A percentile compares a stretch with the other conserved stretches of the same genome.
Conservation (phyloP, 2,113 vertebrate genomes). For the Ammodramus savannarum region DNA sequence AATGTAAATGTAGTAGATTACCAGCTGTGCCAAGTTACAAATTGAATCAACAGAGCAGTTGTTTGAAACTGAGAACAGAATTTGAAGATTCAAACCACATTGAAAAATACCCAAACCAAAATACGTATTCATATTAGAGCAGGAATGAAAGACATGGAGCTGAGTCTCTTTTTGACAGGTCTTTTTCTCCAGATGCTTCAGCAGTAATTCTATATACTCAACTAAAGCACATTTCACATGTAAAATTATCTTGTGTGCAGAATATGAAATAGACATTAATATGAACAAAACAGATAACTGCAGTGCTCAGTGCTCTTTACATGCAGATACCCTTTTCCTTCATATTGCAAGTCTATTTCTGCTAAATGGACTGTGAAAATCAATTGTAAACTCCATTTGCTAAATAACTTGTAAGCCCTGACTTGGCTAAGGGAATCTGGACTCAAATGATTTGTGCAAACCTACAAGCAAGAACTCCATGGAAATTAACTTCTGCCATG, state of each 20-base stretch:
- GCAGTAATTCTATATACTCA: not conserved
- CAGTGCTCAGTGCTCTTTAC: not conserved
- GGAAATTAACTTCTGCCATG: not conserved
- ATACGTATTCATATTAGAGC: not conserved
- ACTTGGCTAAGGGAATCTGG: not conserved
- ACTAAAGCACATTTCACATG: not conserved
- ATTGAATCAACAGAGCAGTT: not conserved
- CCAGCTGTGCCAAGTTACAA: not conserved
- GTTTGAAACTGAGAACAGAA: not conserved
- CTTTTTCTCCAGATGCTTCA: not conserved
- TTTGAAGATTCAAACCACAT: not conserved
- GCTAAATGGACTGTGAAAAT: constrained; percentile 55
- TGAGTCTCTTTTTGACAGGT: not conserved
- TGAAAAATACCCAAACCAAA: not conserved
- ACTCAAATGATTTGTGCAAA: not conserved
- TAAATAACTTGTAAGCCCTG: constrained; percentile 1
- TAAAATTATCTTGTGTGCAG: not conserved
- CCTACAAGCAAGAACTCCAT: not conserved
- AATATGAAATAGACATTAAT: not conserved
- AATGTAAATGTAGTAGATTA: not conserved
- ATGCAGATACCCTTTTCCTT: not conserved
- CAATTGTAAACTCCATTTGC: constrained; percentile 48
- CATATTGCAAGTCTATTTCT: not conserved
- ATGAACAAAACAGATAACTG: not conserved
- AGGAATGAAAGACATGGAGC: not conserved